Conservation (phyloP, 2,888 invertebrate species). For the Megamerina dolium region DNA sequence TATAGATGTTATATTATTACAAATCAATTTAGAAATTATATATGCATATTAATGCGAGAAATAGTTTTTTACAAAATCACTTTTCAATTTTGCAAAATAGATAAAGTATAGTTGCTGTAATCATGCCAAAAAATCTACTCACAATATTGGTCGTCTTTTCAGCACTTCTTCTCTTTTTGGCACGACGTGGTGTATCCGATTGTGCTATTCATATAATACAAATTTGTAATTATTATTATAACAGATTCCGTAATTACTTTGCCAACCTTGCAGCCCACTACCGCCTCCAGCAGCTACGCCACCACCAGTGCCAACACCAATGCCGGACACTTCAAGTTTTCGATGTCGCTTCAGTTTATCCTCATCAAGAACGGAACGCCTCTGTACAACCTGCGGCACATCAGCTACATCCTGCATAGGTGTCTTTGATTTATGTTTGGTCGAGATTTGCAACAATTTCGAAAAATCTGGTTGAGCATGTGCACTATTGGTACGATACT, state of each 20-base stretch:
- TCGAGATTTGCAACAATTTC: slow-evolving; percentile 38
- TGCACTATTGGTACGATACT: slow-evolving; percentile 37
- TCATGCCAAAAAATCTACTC: slow-evolving; percentile 47
- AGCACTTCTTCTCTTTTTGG: slow-evolving; percentile 58
- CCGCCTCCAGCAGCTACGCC: slow-evolving; percentile 16
- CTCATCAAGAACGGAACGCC: slow-evolving; percentile 44
- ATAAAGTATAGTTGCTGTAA: slow-evolving; percentile 21
- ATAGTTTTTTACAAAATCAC: slow-evolving; percentile 24
- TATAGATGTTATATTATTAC: too few relatives aligned
- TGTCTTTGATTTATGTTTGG: slow-evolving; percentile 42
- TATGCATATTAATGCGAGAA: too few relatives aligned
- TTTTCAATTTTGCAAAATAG: slow-evolving; percentile 27
- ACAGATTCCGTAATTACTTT: too few relatives aligned
- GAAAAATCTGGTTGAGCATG: slow-evolving; percentile 46
- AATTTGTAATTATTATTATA: not conserved
- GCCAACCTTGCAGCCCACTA: not conserved
- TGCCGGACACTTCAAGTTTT: slow-evolving; percentile 37
- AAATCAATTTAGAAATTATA: too few relatives aligned
- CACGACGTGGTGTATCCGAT: slow-evolving; percentile 49
- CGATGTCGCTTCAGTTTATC: slow-evolving; percentile 46
- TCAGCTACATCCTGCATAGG: slow-evolving; percentile 46
- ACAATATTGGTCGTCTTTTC: slow-evolving; percentile 60
- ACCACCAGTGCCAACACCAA: slow-evolving; percentile 16
- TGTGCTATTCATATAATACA: slow-evolving; percentile 26
- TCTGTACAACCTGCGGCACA: slow-evolving; percentile 34